Evolutionary conservation across 1,140 invertebrate species (phyloP).

Genomic region (Anastrepha ludens): DNA sequence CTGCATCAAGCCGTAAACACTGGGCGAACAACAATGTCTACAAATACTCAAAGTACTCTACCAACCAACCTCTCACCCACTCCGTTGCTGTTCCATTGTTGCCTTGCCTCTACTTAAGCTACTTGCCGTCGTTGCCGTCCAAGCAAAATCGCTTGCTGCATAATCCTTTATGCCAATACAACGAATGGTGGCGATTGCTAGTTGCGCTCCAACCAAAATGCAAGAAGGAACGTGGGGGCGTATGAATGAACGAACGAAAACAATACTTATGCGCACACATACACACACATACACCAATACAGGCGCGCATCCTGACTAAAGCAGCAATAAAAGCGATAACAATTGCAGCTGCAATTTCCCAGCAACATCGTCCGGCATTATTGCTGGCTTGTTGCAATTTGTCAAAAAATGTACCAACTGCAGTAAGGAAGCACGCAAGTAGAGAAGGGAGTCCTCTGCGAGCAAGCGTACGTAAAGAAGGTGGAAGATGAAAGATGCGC

Average conservation of each 20-base stretch:
- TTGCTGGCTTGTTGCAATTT: constrained; percentile 30
- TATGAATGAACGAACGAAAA: neutral
- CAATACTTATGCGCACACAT: neutral
- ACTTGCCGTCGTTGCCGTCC: neutral
- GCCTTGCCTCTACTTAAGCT: neutral
- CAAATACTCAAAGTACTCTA: neutral
- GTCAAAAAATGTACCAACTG: constrained; percentile 17
- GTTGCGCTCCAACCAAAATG: neutral
- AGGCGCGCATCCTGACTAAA: neutral
- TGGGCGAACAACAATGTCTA: constrained; percentile 19
- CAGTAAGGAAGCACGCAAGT: neutral
- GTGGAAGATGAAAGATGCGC: neutral
- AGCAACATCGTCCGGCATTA: neutral
- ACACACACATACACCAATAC: neutral
- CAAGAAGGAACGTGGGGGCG: neutral
- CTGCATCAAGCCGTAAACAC: too few relatives aligned
- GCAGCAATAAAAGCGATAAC: constrained; percentile 22
- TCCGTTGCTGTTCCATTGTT: neutral
- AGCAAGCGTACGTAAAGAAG: neutral
- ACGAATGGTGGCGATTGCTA: constrained; percentile 17
- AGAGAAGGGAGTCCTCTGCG: neutral
- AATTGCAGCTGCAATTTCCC: constrained; percentile 49
- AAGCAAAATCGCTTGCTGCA: neutral
- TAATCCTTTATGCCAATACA: constrained; percentile 24
- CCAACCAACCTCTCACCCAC: neutral